Conservation (phyloP, 2,797 vertebrate genomes). For the Agapornis canus region DNA sequence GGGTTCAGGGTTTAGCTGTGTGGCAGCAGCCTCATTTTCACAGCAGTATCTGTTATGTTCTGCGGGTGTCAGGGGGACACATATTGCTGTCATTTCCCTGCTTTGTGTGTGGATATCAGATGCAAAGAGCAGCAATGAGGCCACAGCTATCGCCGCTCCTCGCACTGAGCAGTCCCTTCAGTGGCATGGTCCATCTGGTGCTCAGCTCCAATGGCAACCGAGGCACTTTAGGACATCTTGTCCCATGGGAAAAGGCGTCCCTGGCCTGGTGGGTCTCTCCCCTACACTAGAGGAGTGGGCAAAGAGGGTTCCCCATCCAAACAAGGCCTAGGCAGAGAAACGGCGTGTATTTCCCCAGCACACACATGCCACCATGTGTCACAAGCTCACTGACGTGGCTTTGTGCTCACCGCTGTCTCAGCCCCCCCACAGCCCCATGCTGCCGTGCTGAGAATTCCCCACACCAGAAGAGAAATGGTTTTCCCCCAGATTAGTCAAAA, state of each 20-base stretch:
- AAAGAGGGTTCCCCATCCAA: neutral
- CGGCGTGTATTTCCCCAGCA: neutral
- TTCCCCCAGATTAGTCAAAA: neutral
- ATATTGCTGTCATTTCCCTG: neutral
- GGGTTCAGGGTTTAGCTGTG: slow-evolving; percentile 42
- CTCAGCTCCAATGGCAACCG: fast-evolving
- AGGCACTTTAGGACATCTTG: fast-evolving
- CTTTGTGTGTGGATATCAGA: neutral
- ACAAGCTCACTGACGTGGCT: fast-evolving
- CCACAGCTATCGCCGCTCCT: neutral
- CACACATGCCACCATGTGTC: neutral
- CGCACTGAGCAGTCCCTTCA: fast-evolving
- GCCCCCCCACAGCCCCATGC: neutral
- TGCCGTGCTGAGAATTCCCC: neutral
- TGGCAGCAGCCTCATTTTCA: slow-evolving; percentile 37
- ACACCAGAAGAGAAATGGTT: neutral
- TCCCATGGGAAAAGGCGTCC: fast-evolving
- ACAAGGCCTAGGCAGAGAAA: neutral
- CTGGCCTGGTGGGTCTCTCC: neutral
- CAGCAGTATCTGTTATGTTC: slow-evolving; percentile 36
- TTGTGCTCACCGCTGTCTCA: neutral
- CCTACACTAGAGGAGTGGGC: neutral
- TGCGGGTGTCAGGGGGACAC: slow-evolving; percentile 40
- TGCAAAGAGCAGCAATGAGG: neutral
- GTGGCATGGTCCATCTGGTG: neutral